Evolutionary conservation across 2,797 vertebrate species (phyloP), one percentile per base, ranked within the genome.

Genomic region (Octomys mimax): DNA sequence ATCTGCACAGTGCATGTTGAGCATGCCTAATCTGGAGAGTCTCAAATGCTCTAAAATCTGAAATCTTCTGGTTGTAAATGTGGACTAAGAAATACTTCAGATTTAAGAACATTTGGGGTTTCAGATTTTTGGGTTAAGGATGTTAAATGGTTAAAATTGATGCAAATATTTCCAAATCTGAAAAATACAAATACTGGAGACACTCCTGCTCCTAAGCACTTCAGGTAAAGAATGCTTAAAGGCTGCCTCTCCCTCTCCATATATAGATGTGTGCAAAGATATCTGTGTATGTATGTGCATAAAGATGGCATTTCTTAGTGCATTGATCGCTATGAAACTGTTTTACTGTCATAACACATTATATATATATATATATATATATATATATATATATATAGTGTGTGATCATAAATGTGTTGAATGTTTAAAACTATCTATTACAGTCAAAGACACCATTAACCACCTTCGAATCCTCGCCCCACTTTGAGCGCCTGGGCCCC

Each of bases 1-100:
- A 62, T 26, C 42, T 31, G 31, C 9, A 33, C 28, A n/a, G 12
- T 1, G 22, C 5, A 12, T 4, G 12, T 0, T 3, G 5, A 1
- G 22, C 22, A 2, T 7, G 8, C 14, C 59, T 4, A 28, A 46
- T 14, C 36, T 62, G 61, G 42, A 64, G 19, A 46, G 4, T 62
- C 54, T 16, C 19, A 31, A 46, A 39, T 42, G 59, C 80, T 42
- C 36, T 28, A 6, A 31, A 62, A 82, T 62, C 13, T 31, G 26
- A 82, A 61, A 28, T 6, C 2, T 18, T 82, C 18, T 19, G 36
- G 33, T 5, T 16, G 26, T 18, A 22, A 77, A 46, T 24, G 46
- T 16, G 26, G 6, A 28, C 73, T 39, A 24, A 42, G 28, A 19
- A 9, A 6, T 22, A 36, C 4, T 19, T 79, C 61, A 57, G 49